These are phyloP conservation scores for Neoascia interrupta DNA, from an alignment of 2,888 invertebrate species.

Conservation along the genomic window DNA sequence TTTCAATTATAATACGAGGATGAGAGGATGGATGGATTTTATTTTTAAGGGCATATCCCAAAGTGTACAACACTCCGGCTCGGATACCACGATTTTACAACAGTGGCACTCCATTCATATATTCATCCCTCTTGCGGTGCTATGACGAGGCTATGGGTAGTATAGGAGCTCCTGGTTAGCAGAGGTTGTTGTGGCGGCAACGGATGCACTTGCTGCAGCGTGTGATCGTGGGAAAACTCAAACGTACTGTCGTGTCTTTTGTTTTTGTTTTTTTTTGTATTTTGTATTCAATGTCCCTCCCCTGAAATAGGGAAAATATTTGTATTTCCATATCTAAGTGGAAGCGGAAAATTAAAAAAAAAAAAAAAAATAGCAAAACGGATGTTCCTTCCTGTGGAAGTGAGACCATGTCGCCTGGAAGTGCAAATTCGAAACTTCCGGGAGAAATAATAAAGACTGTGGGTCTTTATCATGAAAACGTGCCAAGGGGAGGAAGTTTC, in stretches of 20 bases:
- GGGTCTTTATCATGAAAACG: too few species aligned
- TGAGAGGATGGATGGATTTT: slow-evolving; percentile 56
- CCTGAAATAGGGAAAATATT: slow-evolving; percentile 41
- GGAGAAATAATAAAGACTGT: too few species aligned
- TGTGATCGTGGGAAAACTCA: slow-evolving; percentile 66
- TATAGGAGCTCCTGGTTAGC: slow-evolving; percentile 31
- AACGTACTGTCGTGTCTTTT: background rate
- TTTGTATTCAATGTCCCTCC: slow-evolving; percentile 29
- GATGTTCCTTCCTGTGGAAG: slow-evolving; percentile 57
- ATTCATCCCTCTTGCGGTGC: slow-evolving; percentile 31
- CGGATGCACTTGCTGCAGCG: slow-evolving; percentile 42
- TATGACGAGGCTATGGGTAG: slow-evolving; percentile 26
- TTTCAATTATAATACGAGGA: slow-evolving; percentile 58
- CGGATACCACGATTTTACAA: slow-evolving; percentile 24
- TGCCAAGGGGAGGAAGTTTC: too few species aligned
- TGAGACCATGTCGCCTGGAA: too few species aligned
- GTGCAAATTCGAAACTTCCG: too few species aligned
- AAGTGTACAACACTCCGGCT: slow-evolving; percentile 23
- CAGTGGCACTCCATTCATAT: slow-evolving; percentile 36
- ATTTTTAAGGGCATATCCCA: slow-evolving; percentile 56
- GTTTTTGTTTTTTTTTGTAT: slow-evolving; percentile 5
- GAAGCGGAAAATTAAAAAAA: background rate
- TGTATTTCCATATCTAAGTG: background rate
- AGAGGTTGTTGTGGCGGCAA: slow-evolving; percentile 33
- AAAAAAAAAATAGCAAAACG: slow-evolving; percentile 5